Base-by-base conservation (phyloP, 2,113 vertebrate genomes). In the Silurus meridionalis region DNA sequence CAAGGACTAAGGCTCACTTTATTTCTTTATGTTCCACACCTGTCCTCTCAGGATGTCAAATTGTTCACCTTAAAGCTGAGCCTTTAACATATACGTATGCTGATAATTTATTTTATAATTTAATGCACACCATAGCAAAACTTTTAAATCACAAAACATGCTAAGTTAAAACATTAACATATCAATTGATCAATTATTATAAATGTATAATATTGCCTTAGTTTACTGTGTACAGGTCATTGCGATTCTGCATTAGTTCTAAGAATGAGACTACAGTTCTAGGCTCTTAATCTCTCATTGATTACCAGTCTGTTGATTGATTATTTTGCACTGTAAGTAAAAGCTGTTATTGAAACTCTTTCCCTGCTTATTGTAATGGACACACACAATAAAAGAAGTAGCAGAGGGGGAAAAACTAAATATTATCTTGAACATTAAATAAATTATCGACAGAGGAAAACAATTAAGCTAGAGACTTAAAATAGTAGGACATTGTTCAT, bases 271-370 rank as follows among this genome's bases (percentile, higher is more conserved):
- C 66, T 53, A 17, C 28, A 61, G 75, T 57, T 67, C 60, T 80
- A 17, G 9, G 67, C 19, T 64, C 58, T 74, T 87, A 71, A 21
- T 87, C 53, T 61, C 71, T 82, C 64, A 87, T 72, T 79, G 83
- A 89, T 89, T 86, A 83, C 46, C 25, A 53, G 61, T 23, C 86
- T 61, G 48, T 72, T 82, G 60, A 88, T 78, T 86, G 83, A 88
- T 88, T 84, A 82, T 87, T 64, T 87, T 85, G 84, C 84, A 80
- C 58, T 86, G 83, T 88, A 86, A 88, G 84, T 88, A 84, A 86
- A 80, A 87, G 84, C 77, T 88, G 84, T 84, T 86, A 86, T 86
- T 79, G 86, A 85, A 80, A 74, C 52, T 71, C 71, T 61, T 25
- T 87, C 50, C 28, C 78, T 74, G 79, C 85, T 85, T 87, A 89